Evolutionary conservation across 1,140 invertebrate species (phyloP), one percentile per base, ranked within the genome.

Genomic region (Sipha flava): DNA sequence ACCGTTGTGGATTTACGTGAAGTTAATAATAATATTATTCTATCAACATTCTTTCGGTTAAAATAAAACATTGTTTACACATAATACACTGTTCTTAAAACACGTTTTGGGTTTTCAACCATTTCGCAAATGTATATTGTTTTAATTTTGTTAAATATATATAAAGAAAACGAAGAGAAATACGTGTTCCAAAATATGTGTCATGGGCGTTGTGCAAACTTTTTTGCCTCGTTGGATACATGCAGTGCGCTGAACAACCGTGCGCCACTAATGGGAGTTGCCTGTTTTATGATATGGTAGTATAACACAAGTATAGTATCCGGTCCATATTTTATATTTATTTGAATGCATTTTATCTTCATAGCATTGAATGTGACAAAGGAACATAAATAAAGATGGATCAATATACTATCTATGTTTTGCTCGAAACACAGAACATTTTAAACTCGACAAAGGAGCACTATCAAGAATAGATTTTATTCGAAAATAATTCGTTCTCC

Each of bases 21-120:
- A 12, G 43, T 29, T n/a, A 70, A 70, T 43, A 70, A 70, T 70
- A 70, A 70, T 70, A 70, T 70, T 70, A 47, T 70, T 29, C 66
- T 29, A 5, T 47, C 14, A 3, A n/a, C 43, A 45, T 70, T 47
- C 43, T 70, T 70, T 47, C 16, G 34, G 18, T 47, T 40, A 43
- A 70, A 70, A 45, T 70, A 70, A 47, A 70, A 70, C 66, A 45
- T 70, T 70, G 66, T 70, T 70, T 70, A 70, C n/a, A 18, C 26
- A 70, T 18, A 31, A 10, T n/a, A 31, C 6, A n/a, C 26, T 26
- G 40, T 29, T 12, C 40, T 70, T 70, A 70, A 23, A 47, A 70
- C 66, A 70, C 66, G 66, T 70, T 70, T 70, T 29, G 9, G 66
- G 18, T 70, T 70, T 70, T 70, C 26, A 23, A 66, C 34, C 23